Evolutionary conservation across 2,797 vertebrate genomes (phyloP).

Genomic region (Sarcoramphus papa): DNA sequence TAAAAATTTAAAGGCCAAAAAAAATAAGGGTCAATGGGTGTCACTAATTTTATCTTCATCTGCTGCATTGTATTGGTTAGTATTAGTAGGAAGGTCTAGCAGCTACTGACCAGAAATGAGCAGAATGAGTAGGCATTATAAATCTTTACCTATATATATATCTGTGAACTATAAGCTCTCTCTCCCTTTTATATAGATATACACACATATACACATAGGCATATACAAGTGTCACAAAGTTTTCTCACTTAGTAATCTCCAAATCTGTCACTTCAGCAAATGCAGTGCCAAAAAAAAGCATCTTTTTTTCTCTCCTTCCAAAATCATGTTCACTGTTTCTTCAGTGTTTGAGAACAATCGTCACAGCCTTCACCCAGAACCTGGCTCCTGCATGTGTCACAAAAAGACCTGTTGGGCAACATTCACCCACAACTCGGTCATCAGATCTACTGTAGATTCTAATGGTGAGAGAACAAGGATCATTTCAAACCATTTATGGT

Average conservation of each 20-base stretch:
- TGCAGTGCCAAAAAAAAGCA: background rate
- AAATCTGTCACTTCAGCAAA: background rate
- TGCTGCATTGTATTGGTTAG: background rate
- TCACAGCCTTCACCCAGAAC: background rate
- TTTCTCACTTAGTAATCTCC: background rate
- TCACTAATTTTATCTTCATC: conserved; percentile 1
- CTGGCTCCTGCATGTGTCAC: background rate
- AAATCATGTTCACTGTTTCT: background rate
- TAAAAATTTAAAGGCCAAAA: conserved; percentile 18
- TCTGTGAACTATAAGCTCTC: background rate
- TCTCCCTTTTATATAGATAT: background rate
- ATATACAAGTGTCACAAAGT: background rate
- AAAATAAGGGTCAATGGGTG: background rate
- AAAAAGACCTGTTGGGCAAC: background rate
- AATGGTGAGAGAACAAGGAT: background rate
- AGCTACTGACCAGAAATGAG: background rate
- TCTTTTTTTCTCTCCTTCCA: background rate
- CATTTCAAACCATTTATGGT: background rate
- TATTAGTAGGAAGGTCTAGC: background rate
- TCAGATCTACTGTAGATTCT: background rate
- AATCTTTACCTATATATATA: background rate
- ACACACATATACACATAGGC: background rate
- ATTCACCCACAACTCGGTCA: background rate
- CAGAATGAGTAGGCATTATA: background rate
- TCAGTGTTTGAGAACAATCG: background rate